Evolutionary conservation across 2,888 invertebrate species (phyloP), one percentile per base, ranked within the genome.

Genomic region (Limenitis camilla): DNA sequence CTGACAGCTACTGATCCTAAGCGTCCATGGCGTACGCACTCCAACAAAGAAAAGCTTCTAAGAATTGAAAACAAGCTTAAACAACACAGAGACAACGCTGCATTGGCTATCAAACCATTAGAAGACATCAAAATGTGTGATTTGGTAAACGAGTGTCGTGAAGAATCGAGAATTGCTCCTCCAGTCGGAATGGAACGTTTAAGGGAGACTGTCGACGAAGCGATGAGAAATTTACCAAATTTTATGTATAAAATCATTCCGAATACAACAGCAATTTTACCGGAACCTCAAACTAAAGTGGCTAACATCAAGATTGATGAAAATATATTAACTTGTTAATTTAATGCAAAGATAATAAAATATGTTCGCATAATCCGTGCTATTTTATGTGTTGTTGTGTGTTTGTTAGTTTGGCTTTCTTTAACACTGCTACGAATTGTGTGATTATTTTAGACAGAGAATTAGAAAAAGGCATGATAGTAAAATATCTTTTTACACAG

Each of bases 21-120:
- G 49, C 68, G 79, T 36, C 83, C 83, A 0, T 85, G 86, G 86
- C 75, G 85, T 5, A 84, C 78, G 4, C 68, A 86, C 56, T 72
- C 82, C 0, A 75, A 63, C 49, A 81, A 75, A 59, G 86, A 86
- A 55, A 81, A 73, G 53, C 67, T 86, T 2, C 57, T 80, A 4
- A 78, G 82, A 6, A 78, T 86, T 28, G 77, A 86, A 31, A 70
- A 65, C 42, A 80, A 84, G 50, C 59, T 86, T 1, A 81, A 78
- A 59, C 67, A 75, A n/a, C 82, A 85, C 48, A 54, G 67, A 3
- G 82, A 83, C 42, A 74, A 68, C 33, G 70, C 71, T 1, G 61
- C 65, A 0, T 67, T 74, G 30, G 53, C 67, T 35, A 74, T 82
- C 10, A 48, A 57, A 0, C 82, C 85, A 0, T 51, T 86, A 46